Percentiles rank a stretch among this genome's conserved stretches.
Evolutionary conservation across 1,140 invertebrate genomes (phyloP).

Genomic region (Scaptomyza montana): DNA sequence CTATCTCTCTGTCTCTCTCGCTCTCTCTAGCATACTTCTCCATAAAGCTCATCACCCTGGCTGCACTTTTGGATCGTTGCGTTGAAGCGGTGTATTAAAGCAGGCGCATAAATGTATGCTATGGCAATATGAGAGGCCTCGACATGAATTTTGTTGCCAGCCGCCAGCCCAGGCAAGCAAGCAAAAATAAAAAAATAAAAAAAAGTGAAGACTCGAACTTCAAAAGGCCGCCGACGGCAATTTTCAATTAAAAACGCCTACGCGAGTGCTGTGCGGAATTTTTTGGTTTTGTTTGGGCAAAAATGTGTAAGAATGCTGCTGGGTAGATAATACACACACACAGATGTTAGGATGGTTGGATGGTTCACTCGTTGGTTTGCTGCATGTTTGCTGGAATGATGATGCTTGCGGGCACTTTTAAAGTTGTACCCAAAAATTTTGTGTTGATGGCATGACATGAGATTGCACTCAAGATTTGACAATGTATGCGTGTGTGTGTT

Average conservation of each 20-base stretch:
- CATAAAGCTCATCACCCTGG: not conserved
- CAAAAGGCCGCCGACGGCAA: slow-evolving; percentile 74
- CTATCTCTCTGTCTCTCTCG: not conserved
- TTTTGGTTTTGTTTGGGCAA: slow-evolving; percentile 4
- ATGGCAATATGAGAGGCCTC: slow-evolving; percentile 9
- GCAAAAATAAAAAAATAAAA: too few species aligned
- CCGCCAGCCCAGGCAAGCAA: too few species aligned
- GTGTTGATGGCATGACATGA: slow-evolving; percentile 55
- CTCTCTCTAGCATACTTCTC: not conserved
- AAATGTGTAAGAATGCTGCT: slow-evolving; percentile 31
- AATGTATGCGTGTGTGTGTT: slow-evolving; percentile 17
- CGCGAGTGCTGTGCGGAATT: slow-evolving; percentile 31
- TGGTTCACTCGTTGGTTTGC: not conserved
- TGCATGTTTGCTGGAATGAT: not conserved
- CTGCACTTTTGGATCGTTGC: slow-evolving; percentile 39
- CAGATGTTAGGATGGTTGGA: not conserved
- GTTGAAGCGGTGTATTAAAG: not conserved
- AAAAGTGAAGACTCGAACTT: slow-evolving; percentile 45
- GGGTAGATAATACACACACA: not conserved
- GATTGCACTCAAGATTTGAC: slow-evolving; percentile 69
- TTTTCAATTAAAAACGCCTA: slow-evolving; percentile 82
- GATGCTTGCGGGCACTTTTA: slow-evolving; percentile 31
- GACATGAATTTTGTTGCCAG: not conserved
- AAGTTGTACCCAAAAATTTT: slow-evolving; percentile 44
- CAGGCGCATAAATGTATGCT: slow-evolving; percentile 59